phyloP scores from a whole-genome alignment of 2,797 vertebrate genomes.

The Coregonus ussuriensis region DNA sequence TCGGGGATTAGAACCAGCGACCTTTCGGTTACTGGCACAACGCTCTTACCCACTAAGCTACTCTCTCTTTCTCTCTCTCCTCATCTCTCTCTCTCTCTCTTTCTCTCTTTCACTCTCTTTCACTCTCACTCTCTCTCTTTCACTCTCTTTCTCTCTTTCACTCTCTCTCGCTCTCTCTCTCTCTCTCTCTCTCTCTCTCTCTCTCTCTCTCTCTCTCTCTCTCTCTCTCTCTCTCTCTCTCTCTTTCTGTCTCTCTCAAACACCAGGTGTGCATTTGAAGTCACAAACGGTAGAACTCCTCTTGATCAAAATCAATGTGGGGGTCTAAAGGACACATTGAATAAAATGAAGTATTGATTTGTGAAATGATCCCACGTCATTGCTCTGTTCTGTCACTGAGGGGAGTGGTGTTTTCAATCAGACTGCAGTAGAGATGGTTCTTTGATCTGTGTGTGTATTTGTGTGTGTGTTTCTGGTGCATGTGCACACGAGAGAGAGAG shows the following conservation, averaged over 20 bases:
- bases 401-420: neutral
- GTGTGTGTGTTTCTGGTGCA: neutral
- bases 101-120: too few species aligned
- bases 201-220: too few species aligned
- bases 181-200: too few species aligned
- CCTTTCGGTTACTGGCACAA: too few species aligned
- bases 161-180: too few species aligned
- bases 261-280: neutral
- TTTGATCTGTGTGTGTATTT: neutral
- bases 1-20: too few species aligned
- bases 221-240: too few species aligned
- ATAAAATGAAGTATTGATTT: neutral
- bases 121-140: too few species aligned
- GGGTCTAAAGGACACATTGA: neutral
- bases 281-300: neutral
- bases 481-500: neutral
- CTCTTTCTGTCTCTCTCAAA: neutral
- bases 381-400: neutral
- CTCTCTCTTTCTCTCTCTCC: too few species aligned
- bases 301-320: neutral
- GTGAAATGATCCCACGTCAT: neutral
- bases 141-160: rapidly evolving
- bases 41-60: too few species aligned
- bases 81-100: too few species aligned
- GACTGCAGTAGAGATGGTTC: neutral